Base-by-base conservation (phyloP, 1,140 invertebrate genomes). In the Rhopalosiphum padi region DNA sequence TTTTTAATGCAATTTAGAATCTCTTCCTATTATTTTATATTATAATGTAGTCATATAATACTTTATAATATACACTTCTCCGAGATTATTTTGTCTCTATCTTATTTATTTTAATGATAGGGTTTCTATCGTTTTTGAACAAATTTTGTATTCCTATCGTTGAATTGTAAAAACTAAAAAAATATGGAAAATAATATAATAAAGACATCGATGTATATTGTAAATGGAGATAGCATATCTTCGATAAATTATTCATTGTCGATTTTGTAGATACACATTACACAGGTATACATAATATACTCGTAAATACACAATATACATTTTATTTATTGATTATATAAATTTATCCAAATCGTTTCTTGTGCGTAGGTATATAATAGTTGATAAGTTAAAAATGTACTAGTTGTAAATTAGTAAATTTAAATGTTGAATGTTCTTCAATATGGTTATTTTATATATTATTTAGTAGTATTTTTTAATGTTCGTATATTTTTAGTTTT, bases 1-100 rank as follows among this genome's bases (percentile, higher is more conserved):
- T 77, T 77, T 77, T 77, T 77, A 77, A 77, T 77, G 60, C 60
- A 5, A 18, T 77, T 77, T 77, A n/a, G n/a, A 35, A 18, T 77
- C 15, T 77, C 60, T 77, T 77, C 15, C 60, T n/a, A 77, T 77
- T 77, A n/a, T n/a, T 77, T 77, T 77, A 77, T 77, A 77, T n/a
- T n/a, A 77, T n/a, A 77, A n/a, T 77, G 60, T 77, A 77, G 60
- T 77, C 60, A 77, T 77, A 77, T 77, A 77, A 77, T 77, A 77
- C 60, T 77, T 77, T n/a, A 77, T n/a, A 68, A 77, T 18, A 68
- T 15, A 68, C 60, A n/a, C 60, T 68, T 77, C 60, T 77, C 4
- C 1, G 18, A 77, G 30, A 77, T 77, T 77, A n/a, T 77, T 68
- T 77, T 77, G 60, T 77, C 30, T 60, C 55, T 77, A 77, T 77